Evolutionary conservation across 2,797 vertebrate species (phyloP).

Genomic region (Zenarchopterus dispar): DNA sequence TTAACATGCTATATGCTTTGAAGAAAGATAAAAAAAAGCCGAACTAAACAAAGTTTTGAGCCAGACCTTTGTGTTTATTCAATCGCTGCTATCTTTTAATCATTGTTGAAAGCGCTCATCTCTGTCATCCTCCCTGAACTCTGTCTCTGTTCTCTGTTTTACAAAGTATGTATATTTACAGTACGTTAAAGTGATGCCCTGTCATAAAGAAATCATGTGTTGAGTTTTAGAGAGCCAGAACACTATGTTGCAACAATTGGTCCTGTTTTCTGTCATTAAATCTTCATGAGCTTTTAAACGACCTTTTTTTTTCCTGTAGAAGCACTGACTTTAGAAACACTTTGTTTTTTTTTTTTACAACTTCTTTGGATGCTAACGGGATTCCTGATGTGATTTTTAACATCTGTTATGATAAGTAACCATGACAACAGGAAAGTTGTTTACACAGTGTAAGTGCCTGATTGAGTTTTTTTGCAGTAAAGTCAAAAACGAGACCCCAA

Average conservation of each 20-base stretch:
- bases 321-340: too few relatives aligned
- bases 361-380: too few relatives aligned
- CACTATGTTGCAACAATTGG: background rate
- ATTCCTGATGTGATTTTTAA: too few relatives aligned
- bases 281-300: too few relatives aligned
- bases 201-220: conserved; percentile 5
- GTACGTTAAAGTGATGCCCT: background rate
- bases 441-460: too few relatives aligned
- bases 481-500: too few relatives aligned
- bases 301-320: too few relatives aligned
- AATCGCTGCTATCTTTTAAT: conserved; percentile 4
- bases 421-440: too few relatives aligned
- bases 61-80: conserved; percentile 1
- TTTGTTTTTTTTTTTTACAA: too few relatives aligned
- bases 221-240: background rate
- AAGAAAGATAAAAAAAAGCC: background rate
- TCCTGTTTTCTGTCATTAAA: background rate
- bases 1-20: background rate
- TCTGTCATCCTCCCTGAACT: conserved; percentile 1
- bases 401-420: too few relatives aligned
- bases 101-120: conserved; percentile 1
- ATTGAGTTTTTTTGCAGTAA: too few relatives aligned
- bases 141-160: background rate
- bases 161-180: background rate
- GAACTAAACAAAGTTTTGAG: conserved; percentile 4